phyloP scores from a whole-genome alignment of 2,888 invertebrate genomes.

The Chironomus riparius region DNA sequence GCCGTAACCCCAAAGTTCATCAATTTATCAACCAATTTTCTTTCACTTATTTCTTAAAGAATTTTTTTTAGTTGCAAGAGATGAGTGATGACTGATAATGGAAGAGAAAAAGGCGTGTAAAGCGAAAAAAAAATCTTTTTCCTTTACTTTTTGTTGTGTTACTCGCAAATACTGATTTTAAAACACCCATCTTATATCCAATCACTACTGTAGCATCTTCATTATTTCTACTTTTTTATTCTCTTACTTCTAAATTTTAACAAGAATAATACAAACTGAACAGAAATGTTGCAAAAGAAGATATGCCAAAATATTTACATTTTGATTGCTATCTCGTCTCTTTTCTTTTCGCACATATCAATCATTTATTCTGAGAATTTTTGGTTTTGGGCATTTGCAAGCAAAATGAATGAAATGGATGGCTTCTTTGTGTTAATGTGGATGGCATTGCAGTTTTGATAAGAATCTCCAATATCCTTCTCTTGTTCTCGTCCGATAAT shows the following conservation, averaged over 20 bases:
- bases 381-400: background rate
- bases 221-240: background rate
- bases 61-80: background rate
- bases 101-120: constrained; percentile 15
- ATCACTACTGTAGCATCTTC: constrained; percentile 20
- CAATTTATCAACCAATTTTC: too few relatives aligned
- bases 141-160: background rate
- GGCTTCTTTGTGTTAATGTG: background rate
- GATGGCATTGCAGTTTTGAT: background rate
- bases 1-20: too few relatives aligned
- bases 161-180: background rate
- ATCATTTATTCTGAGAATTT: constrained; percentile 23
- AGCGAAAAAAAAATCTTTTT: background rate
- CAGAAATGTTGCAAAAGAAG: background rate
- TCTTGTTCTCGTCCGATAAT: too few relatives aligned
- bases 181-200: constrained; percentile 22
- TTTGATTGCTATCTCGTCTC: constrained; percentile 14
- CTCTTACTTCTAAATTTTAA: background rate
- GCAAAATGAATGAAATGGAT: background rate
- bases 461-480: background rate
- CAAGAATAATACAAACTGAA: background rate
- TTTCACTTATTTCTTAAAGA: too few relatives aligned
- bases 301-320: constrained; percentile 26
- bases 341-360: constrained; percentile 12
- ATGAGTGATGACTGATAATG: constrained; percentile 21